phyloP scores from a whole-genome alignment of 2,113 vertebrate genomes.

The Hyla sarda region DNA sequence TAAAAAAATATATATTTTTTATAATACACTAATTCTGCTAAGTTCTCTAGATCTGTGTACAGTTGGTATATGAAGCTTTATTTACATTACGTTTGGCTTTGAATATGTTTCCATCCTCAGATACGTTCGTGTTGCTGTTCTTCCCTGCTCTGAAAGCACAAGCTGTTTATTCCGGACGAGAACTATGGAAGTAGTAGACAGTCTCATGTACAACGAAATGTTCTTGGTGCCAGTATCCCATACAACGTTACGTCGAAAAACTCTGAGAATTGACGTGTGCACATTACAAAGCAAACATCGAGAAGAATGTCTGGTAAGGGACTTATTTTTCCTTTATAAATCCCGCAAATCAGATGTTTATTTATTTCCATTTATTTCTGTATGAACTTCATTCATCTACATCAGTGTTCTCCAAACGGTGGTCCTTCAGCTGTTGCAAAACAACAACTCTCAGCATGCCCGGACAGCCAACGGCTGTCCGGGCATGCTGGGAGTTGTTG shows the following conservation, averaged over 20 bases:
- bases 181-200: constrained; percentile 72
- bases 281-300: constrained; percentile 76
- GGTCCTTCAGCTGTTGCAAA: too few species aligned
- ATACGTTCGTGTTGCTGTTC: constrained; percentile 84
- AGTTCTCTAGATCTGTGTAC: too few species aligned
- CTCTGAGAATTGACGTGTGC: constrained; percentile 90
- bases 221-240: constrained; percentile 88
- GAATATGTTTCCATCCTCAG: constrained; percentile 68
- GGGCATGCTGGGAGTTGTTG: too few species aligned
- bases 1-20: too few species aligned
- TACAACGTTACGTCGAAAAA: constrained; percentile 87
- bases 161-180: constrained; percentile 91
- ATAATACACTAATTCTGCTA: too few species aligned
- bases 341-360: neutral
- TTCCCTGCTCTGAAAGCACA: constrained; percentile 86
- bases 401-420: too few species aligned
- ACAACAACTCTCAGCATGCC: too few species aligned
- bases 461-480: too few species aligned
- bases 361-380: neutral
- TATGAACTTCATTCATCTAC: neutral
- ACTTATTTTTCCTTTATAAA: neutral
- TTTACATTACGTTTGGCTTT: too few species aligned
- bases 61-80: too few species aligned
- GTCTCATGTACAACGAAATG: constrained; percentile 82
- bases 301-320: constrained; percentile 87